These are phyloP conservation scores for Acronicta alni DNA, from an alignment of 2,888 invertebrate species.

Conservation along the genomic window DNA sequence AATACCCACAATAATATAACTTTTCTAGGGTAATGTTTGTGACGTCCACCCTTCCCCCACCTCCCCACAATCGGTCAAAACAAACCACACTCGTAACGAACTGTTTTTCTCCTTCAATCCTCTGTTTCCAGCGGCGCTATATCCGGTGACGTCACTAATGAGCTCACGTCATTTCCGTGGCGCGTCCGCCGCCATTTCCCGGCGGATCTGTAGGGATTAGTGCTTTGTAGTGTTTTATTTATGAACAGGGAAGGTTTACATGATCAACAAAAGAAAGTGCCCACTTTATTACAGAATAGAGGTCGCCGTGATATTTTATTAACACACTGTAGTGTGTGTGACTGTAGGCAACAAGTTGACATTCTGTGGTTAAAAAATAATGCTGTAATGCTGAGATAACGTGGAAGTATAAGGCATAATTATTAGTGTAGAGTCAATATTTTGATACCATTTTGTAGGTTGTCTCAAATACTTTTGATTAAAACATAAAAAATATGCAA, in stretches of 20 bases:
- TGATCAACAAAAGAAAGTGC: neutral
- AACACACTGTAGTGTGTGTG: no score
- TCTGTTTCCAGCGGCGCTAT: constrained; percentile 21
- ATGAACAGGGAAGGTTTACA: constrained; percentile 3
- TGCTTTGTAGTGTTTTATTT: constrained; percentile 25
- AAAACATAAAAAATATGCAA: no score
- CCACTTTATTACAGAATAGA: neutral
- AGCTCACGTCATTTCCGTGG: constrained; percentile 36
- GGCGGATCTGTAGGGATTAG: constrained; percentile 16
- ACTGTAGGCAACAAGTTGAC: no score
- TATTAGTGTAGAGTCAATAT: no score
- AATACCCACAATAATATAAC: no score
- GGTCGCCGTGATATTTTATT: no score
- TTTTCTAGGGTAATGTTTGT: neutral
- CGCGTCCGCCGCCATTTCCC: constrained; percentile 27
- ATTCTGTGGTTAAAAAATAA: no score
- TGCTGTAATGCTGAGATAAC: no score
- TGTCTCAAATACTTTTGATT: no score
- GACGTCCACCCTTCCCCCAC: neutral
- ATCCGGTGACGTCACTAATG: constrained; percentile 39
- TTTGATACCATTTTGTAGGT: no score
- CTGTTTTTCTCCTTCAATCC: constrained; percentile 13
- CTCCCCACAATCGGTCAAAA: neutral
- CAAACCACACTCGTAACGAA: constrained; percentile 1
- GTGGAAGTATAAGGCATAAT: no score